These are phyloP conservation scores for Argopecten irradians DNA, from an alignment of 1,140 invertebrate genomes.

Conservation along the genomic window DNA sequence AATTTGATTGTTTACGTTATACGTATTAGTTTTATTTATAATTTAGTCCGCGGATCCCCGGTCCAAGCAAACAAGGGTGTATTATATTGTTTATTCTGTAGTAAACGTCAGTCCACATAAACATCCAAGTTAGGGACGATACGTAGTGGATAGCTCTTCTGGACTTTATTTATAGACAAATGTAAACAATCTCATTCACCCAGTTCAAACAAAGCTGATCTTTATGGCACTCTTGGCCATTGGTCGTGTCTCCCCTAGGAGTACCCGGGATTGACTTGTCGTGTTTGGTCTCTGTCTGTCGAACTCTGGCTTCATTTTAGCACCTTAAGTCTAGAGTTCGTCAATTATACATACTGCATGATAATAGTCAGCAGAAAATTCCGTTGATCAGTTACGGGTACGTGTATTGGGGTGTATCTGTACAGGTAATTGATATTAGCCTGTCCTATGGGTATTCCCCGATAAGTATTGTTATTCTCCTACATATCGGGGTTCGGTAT, in stretches of 20 bases:
- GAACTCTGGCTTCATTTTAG: not conserved
- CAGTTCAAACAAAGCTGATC: not conserved
- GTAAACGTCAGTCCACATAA: not conserved
- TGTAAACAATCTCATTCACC: not conserved
- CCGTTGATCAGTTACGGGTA: not conserved
- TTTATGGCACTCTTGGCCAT: not conserved
- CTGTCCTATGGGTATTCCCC: not conserved
- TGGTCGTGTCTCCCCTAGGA: not conserved
- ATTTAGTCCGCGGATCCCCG: not conserved
- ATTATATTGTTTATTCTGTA: not conserved
- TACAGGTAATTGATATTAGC: not conserved
- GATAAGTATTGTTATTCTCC: not conserved
- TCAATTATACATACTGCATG: constrained; percentile 6
- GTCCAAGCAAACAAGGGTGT: not conserved
- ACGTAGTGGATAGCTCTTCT: not conserved
- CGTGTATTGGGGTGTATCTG: not conserved
- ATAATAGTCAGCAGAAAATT: not conserved
- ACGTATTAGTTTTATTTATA: too few relatives aligned
- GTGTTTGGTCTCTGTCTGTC: not conserved
- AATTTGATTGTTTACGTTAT: too few relatives aligned
- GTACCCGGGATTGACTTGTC: not conserved
- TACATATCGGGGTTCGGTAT: not conserved
- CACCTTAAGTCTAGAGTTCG: not conserved
- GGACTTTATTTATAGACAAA: not conserved
- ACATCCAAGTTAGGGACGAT: not conserved